Evolutionary conservation across 2,113 vertebrate genomes (phyloP).

Genomic region (Psilopsiagon aurifrons): DNA sequence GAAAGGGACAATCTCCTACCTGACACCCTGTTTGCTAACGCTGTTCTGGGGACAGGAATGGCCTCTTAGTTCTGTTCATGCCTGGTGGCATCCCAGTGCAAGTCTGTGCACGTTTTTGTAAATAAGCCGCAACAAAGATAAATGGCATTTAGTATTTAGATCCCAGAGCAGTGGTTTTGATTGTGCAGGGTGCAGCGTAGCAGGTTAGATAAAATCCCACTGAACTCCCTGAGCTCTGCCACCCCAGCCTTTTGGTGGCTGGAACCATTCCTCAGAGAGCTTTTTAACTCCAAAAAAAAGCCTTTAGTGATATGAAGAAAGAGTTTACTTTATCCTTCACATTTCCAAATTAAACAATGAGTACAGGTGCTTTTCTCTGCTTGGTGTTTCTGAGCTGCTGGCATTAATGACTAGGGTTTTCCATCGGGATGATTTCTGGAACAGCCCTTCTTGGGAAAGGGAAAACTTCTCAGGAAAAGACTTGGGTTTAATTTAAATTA

Average conservation of each 20-base stretch:
- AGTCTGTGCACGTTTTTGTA: neutral
- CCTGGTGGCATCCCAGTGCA: neutral
- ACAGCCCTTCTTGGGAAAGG: neutral
- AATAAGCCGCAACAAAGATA: neutral
- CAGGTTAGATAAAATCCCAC: neutral
- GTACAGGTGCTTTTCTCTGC: neutral
- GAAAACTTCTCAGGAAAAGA: neutral
- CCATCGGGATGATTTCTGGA: neutral
- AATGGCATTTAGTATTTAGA: neutral
- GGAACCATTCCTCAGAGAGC: neutral
- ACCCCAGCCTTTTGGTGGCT: neutral
- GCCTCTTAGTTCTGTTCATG: neutral
- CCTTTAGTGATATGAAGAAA: neutral
- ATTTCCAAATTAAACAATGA: neutral
- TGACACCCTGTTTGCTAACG: accelerated
- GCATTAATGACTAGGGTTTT: accelerated
- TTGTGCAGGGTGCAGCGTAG: neutral
- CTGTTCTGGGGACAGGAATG: neutral
- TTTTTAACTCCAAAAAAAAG: neutral
- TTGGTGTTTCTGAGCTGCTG: neutral
- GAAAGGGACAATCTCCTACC: neutral
- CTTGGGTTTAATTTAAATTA: neutral
- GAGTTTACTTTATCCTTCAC: neutral
- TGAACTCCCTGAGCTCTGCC: neutral
- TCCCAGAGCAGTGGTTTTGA: neutral